Conservation (phyloP, 1,140 invertebrate genomes). For the Elysia chlorotica region DNA sequence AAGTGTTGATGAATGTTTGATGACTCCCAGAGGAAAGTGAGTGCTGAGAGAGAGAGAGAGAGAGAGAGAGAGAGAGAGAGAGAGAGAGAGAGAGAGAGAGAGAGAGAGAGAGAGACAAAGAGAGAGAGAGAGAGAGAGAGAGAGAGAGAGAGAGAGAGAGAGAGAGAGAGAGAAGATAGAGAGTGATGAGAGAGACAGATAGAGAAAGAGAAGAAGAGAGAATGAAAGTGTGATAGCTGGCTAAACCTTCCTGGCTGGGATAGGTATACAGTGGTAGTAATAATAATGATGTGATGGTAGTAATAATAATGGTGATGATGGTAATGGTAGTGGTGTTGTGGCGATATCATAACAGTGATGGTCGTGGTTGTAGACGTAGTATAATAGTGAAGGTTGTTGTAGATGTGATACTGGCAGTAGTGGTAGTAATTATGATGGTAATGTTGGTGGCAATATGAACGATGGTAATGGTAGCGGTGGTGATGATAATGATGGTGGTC, state of each 20-base stretch:
- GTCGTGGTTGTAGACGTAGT: no score
- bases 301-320: conserved; percentile 9
- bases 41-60: background rate
- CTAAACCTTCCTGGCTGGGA: background rate
- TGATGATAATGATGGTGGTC: no score
- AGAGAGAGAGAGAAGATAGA: background rate
- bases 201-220: conserved; percentile 5
- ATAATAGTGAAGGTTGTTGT: no score
- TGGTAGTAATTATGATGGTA: no score
- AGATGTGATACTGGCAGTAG: no score
- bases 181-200: background rate
- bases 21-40: background rate
- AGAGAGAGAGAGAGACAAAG: conserved; percentile 1
- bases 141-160: background rate
- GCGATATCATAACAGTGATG: no score
- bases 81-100: conserved; percentile 17
- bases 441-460: no score
- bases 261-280: background rate
- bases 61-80: conserved; percentile 9
- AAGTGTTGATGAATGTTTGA: no score
- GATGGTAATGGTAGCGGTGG: no score
- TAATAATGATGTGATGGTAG: background rate
- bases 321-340: no score
- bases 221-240: background rate
- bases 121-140: conserved; percentile 9